phyloP scores from a whole-genome alignment of 2,113 vertebrate genomes.

The Herpetotheres cachinnans region DNA sequence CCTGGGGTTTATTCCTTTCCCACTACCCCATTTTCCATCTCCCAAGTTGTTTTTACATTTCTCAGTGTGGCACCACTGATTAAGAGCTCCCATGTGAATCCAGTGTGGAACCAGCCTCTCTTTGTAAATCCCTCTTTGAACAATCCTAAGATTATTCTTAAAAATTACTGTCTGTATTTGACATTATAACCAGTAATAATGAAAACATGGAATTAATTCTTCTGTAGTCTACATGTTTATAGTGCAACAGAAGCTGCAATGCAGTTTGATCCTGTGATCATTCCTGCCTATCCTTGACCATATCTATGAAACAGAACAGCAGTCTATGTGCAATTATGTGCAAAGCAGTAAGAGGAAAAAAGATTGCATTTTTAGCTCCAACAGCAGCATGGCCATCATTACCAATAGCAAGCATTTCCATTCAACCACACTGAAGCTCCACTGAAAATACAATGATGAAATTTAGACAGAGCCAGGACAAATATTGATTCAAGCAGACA shows the following conservation, averaged over 20 bases:
- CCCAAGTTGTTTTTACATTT: neutral
- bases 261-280: neutral
- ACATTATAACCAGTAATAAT: neutral
- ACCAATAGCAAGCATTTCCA: neutral
- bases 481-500: constrained; percentile 16
- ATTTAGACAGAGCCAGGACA: neutral
- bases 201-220: neutral
- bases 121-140: neutral
- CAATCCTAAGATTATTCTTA: neutral
- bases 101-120: neutral
- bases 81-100: neutral
- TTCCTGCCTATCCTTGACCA: neutral
- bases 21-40: neutral
- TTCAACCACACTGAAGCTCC: neutral
- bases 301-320: neutral
- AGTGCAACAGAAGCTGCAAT: neutral
- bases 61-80: neutral
- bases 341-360: neutral
- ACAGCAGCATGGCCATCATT: neutral
- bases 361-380: neutral
- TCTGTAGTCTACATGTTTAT: neutral
- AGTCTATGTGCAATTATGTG: neutral
- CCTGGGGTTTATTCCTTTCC: neutral
- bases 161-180: neutral
- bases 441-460: neutral